Conservation (phyloP, 2,888 invertebrate genomes). For the Dasypolia templi region DNA sequence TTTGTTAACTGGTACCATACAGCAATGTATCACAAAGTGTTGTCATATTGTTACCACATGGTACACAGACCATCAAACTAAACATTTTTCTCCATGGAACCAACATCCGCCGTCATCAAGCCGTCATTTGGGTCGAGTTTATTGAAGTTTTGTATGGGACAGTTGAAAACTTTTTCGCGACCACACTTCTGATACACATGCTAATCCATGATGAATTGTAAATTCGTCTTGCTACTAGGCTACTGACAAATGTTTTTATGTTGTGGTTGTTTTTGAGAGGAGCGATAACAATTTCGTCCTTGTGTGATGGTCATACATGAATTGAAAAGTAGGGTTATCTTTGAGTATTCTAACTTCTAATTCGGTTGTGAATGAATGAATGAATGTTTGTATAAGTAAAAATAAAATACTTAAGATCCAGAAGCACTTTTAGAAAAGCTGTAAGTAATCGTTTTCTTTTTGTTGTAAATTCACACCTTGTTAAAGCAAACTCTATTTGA, state of each 20-base stretch:
- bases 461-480: slow-evolving; percentile 24
- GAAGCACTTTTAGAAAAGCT: no score
- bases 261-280: slow-evolving; percentile 2
- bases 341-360: neutral
- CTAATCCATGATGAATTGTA: slow-evolving; percentile 17
- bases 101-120: neutral
- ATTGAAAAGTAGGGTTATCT: neutral
- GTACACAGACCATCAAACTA: neutral
- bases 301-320: neutral
- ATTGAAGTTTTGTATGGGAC: neutral
- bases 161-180: neutral
- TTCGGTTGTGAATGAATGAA: no score
- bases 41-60: neutral
- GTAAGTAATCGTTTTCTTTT: no score
- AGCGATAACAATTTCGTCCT: slow-evolving; percentile 28
- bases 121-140: neutral
- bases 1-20: slow-evolving; percentile 23
- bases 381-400: neutral
- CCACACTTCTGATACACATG: neutral
- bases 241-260: slow-evolving; percentile 10
- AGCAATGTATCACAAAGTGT: neutral
- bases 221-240: slow-evolving; percentile 33
- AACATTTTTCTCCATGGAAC: neutral
- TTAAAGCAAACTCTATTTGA: slow-evolving; percentile 14
- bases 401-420: neutral